Evolutionary conservation across 2,888 invertebrate genomes (phyloP).

Genomic region (Luffia ferchaultella): DNA sequence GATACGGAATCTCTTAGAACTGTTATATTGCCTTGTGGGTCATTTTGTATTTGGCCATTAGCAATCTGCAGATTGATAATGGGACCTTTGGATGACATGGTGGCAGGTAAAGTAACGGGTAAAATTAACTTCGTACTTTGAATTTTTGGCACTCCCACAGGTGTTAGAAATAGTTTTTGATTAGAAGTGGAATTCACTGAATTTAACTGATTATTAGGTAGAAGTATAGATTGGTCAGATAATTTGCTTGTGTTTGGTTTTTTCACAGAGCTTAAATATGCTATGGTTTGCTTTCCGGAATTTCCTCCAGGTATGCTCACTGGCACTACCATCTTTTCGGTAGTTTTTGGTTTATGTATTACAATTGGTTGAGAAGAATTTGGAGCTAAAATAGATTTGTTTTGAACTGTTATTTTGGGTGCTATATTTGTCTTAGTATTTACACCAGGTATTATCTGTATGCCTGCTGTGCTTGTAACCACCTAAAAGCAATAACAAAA

Average conservation of each 20-base stretch:
- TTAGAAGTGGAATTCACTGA: constrained; percentile 34
- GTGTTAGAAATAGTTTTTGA: constrained; percentile 66
- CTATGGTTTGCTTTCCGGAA: constrained; percentile 52
- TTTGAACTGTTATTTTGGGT: constrained; percentile 38
- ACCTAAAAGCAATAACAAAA: constrained; percentile 28
- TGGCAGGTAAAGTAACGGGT: constrained; percentile 56
- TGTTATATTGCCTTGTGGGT: constrained; percentile 68
- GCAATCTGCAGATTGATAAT: constrained; percentile 74
- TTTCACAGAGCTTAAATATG: constrained; percentile 65
- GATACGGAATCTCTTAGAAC: constrained; percentile 59
- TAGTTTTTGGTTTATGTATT: constrained; percentile 61
- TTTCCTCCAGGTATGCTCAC: constrained; percentile 47
- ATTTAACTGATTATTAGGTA: constrained; percentile 50
- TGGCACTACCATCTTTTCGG: constrained; percentile 57
- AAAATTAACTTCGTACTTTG: constrained; percentile 60
- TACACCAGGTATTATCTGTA: constrained; percentile 52
- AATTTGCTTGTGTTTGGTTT: constrained; percentile 44
- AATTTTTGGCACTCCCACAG: constrained; percentile 65
- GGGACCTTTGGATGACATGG: constrained; percentile 66
- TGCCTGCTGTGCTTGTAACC: constrained; percentile 44
- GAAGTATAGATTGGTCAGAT: constrained; percentile 49
- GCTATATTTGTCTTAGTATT: constrained; percentile 48
- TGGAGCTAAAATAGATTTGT: constrained; percentile 46
- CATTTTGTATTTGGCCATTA: constrained; percentile 70
- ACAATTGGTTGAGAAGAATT: constrained; percentile 60